phyloP scores from a whole-genome alignment of 1,140 invertebrate genomes.

The Procambarus virginalis region DNA sequence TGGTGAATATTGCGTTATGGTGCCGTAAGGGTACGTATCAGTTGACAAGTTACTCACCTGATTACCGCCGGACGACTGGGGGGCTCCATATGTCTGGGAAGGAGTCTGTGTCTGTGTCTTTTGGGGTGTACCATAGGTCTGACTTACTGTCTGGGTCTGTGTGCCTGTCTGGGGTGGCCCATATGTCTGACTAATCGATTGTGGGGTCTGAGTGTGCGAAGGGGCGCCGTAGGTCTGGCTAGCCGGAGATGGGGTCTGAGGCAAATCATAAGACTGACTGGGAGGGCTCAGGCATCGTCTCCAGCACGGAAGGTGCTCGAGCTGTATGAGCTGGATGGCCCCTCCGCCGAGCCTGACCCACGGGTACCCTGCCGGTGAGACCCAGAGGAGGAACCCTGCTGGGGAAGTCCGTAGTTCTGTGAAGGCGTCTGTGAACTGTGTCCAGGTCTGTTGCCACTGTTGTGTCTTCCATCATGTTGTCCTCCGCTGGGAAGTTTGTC shows the following conservation, averaged over 20 bases:
- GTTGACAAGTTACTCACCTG: not conserved
- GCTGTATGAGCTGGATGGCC: not conserved
- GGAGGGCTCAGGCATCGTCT: not conserved
- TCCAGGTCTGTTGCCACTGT: constrained; percentile 16
- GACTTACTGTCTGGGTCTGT: constrained; percentile 50
- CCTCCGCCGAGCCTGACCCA: not conserved
- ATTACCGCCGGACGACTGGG: constrained; percentile 1
- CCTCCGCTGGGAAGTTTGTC: constrained; percentile 35
- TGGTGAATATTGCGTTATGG: no score
- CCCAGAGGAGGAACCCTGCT: not conserved
- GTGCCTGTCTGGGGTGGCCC: constrained; percentile 30
- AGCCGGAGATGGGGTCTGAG: not conserved
- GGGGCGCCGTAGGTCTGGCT: constrained; percentile 26
- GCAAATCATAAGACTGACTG: not conserved
- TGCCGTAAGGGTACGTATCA: not conserved
- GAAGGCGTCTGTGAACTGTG: not conserved
- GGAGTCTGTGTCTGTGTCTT: constrained; percentile 29
- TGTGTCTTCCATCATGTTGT: not conserved
- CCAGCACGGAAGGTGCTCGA: not conserved
- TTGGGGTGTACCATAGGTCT: constrained; percentile 29
- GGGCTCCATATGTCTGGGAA: constrained; percentile 33
- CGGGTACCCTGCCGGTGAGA: not conserved
- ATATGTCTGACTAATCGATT: constrained; percentile 32
- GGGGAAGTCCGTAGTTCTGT: not conserved
- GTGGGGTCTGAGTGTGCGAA: constrained; percentile 23